Evolutionary conservation across 2,888 invertebrate species (phyloP).

Genomic region (Schrankia costaestrigalis): DNA sequence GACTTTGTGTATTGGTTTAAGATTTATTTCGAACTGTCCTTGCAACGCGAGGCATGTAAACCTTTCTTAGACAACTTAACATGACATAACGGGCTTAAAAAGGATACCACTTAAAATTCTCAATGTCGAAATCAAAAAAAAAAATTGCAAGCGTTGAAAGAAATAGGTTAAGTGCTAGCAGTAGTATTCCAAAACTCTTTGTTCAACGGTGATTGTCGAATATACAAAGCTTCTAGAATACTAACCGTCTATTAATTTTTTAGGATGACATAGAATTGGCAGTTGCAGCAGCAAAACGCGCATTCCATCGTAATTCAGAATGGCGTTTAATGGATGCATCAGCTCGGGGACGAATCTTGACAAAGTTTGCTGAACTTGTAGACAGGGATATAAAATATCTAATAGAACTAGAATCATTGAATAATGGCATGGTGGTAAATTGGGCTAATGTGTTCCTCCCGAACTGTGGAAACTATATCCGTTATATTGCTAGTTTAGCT

Average conservation of each 20-base stretch:
- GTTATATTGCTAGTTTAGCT: constrained; percentile 92
- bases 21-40: too few species aligned
- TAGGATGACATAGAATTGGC: constrained; percentile 87
- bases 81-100: too few species aligned
- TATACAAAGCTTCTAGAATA: too few species aligned
- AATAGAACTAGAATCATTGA: constrained; percentile 91
- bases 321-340: constrained; percentile 92
- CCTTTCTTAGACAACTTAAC: too few species aligned
- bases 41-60: too few species aligned
- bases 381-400: constrained; percentile 87
- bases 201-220: too few species aligned
- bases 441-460: background rate
- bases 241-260: background rate
- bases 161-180: too few species aligned
- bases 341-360: constrained; percentile 84
- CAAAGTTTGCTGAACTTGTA: constrained; percentile 88
- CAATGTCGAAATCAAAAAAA: too few species aligned
- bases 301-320: constrained; percentile 68
- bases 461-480: constrained; percentile 64
- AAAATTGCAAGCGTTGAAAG: too few species aligned
- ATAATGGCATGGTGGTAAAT: constrained; percentile 90
- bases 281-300: constrained; percentile 83
- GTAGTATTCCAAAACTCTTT: too few species aligned
- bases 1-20: too few species aligned
- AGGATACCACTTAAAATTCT: too few species aligned